A percentile compares a stretch with the other conserved stretches of the same genome.
These are phyloP conservation scores for Cyprinodon diabolis DNA, from an alignment of 2,797 vertebrate species.

Conservation along the genomic window DNA sequence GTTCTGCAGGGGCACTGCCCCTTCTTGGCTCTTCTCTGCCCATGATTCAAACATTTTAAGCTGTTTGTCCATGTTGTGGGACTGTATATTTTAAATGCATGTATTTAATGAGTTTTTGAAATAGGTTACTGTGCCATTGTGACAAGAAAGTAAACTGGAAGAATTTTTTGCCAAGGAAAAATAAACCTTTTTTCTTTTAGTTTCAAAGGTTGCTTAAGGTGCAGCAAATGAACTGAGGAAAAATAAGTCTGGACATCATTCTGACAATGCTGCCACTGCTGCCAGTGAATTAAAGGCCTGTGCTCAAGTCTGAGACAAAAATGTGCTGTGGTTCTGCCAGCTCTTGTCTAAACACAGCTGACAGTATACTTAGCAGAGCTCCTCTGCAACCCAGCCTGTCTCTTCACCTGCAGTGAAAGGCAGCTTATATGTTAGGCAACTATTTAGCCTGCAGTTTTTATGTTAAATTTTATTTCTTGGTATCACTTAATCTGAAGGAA, in stretches of 20 bases:
- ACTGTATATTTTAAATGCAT: too few relatives aligned
- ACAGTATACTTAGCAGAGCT: conserved; percentile 8
- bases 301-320: conserved; percentile 1
- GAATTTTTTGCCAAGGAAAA: not conserved
- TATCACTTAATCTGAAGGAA: conserved; percentile 10
- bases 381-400: conserved; percentile 3
- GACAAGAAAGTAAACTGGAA: not conserved
- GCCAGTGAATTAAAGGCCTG: conserved; percentile 5
- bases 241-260: not conserved
- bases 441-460: conserved; percentile 17
- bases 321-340: conserved; percentile 16
- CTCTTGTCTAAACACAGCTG: conserved; percentile 35
- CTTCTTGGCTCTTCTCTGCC: too few relatives aligned
- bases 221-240: not conserved
- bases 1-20: too few relatives aligned
- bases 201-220: not conserved
- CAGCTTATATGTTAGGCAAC: conserved; percentile 22
- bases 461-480: conserved; percentile 23
- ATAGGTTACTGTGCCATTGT: not conserved
- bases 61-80: too few relatives aligned
- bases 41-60: too few relatives aligned
- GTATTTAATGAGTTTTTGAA: not conserved
- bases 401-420: conserved; percentile 23
- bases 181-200: not conserved
- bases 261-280: not conserved